Base-by-base conservation (phyloP, 1,140 invertebrate genomes). In the Dysdera silvatica region DNA sequence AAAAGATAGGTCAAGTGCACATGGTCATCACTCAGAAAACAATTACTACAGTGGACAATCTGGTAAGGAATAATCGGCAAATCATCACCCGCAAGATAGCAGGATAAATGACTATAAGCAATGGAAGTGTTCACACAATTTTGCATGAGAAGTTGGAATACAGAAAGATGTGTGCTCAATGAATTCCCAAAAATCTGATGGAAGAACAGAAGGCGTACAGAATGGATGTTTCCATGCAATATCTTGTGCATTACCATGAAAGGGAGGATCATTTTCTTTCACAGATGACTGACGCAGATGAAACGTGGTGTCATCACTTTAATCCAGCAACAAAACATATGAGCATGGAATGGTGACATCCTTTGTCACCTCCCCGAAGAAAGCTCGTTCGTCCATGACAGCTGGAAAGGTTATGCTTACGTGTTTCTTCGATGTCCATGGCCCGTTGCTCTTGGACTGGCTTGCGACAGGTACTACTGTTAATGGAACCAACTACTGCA, bases 281-380 rank as follows among this genome's bases (percentile, higher is more conserved):
- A n/a, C 7, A 35, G 16, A 54, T 35, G 33, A 32, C 37, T 16
- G 52, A 29, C 37, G 26, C 32, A 3, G 2, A 56, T 56, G 35
- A 56, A 56, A 56, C 18, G 14, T 53, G 51, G 51, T 53, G 51
- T 37, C 51, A 53, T 26, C 28, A 53, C 51, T 53, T 53, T 37
- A 32, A 53, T 53, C 35, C 51, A 35, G 51, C 29, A 29, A 32
- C 51, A 2, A 37, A 41, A 56, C 35, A 33, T 2, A 37, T 26
- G 47, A 45, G 43, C 3, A 45, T 20, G 20, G 43, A 45, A 45
- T 37, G 33, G 33, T 16, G n/a, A n/a, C 33, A 37, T 20, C 7
- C 24, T 28, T 12, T 18, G 14, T 29, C 4, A 5, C 8, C 6
- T 2, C 7, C 23, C 3, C 47, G 1, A 4, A 31, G 4, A 49